Conservation (phyloP, 2,113 vertebrate species). For the human (Homo sapiens) region DNA sequence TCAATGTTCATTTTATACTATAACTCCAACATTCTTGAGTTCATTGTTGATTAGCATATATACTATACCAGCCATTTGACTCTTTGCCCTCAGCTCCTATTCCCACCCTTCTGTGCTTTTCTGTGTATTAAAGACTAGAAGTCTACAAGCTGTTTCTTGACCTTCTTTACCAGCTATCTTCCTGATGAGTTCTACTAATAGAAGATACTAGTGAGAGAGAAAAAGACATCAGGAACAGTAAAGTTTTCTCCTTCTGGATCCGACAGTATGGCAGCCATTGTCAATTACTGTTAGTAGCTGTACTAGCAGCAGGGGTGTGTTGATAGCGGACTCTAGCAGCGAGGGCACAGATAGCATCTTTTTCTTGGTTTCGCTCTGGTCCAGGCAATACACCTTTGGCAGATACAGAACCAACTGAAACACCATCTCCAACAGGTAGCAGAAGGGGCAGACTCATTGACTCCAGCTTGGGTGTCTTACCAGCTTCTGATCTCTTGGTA, state of each 20-base stretch:
- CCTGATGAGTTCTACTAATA: not conserved
- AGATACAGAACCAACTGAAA: not conserved
- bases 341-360: not conserved
- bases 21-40: not conserved
- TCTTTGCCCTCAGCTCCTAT: not conserved
- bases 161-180: not conserved
- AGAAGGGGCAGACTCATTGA: not conserved
- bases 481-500: not conserved
- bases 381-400: not conserved
- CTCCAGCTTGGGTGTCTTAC: not conserved
- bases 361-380: not conserved
- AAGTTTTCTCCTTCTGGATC: not conserved
- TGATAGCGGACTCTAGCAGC: not conserved
- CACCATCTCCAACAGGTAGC: not conserved
- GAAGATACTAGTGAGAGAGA: not conserved
- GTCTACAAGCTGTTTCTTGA: not conserved
- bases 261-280: not conserved
- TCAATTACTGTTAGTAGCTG: not conserved
- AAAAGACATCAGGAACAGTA: not conserved
- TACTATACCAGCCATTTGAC: not conserved
- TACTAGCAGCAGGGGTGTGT: not conserved
- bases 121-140: not conserved
- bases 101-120: not conserved
- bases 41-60: not conserved
- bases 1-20: not conserved